Percentiles rank a stretch among this genome's conserved stretches.
Conservation (phyloP, 2,797 vertebrate species). For the Pelochelys cantorii region DNA sequence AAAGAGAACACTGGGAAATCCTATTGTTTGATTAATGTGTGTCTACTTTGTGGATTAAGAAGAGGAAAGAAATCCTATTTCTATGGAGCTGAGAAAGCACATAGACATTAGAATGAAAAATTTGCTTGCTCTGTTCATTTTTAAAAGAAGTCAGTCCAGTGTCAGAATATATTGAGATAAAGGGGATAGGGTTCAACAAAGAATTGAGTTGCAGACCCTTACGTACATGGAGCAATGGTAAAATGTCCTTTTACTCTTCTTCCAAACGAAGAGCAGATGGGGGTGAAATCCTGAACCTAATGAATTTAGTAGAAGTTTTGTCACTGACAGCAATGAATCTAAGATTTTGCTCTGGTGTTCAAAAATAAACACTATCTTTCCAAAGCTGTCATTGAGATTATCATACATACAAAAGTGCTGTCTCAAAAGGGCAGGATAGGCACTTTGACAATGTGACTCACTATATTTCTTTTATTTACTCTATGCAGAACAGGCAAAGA, state of each 20-base stretch:
- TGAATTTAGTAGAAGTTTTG: neutral
- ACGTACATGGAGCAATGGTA: rapidly evolving
- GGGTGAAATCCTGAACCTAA: neutral
- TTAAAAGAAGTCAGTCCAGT: neutral
- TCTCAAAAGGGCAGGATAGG: neutral
- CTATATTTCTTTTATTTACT: neutral
- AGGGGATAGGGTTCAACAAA: neutral
- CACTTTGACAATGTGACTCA: neutral
- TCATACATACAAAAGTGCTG: neutral
- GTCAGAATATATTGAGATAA: neutral
- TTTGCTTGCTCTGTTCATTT: neutral
- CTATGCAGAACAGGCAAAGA: neutral
- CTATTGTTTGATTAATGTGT: slow-evolving; percentile 78
- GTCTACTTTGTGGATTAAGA: slow-evolving; percentile 82
- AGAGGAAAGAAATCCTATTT: neutral
- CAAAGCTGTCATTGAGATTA: neutral
- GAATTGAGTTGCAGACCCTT: neutral
- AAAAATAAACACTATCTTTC: neutral
- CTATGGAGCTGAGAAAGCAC: neutral
- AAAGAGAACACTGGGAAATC: slow-evolving; percentile 69
- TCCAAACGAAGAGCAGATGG: neutral
- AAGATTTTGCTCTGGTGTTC: neutral
- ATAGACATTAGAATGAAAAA: neutral
- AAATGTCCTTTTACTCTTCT: rapidly evolving
- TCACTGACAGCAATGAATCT: neutral